Evolutionary conservation across 2,888 invertebrate genomes (phyloP), one percentile per base, ranked within the genome.

Genomic region (Atrina japonica): DNA sequence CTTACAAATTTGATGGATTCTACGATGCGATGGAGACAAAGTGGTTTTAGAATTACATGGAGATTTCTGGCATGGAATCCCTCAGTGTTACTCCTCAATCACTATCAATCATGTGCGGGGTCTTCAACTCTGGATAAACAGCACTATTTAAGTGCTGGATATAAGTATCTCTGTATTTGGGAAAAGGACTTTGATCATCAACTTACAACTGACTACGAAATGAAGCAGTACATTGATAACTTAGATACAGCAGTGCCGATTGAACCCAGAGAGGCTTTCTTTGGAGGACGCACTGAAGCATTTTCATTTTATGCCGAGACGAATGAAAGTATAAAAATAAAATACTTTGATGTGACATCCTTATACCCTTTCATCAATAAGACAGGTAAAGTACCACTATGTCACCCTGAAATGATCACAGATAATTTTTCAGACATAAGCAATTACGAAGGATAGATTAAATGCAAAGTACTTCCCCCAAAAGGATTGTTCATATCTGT

Each of bases 351-450:
- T 41, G 81, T 85, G 2, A 80, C 77, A 0, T 76, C 77, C 0
- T 41, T 85, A n/a, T 87, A 87, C 59, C 85, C 86, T 1, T 84
- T 45, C 23, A 71, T 83, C 5, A 78, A 78, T 63, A 86, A 86
- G 55, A 73, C 68, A 27, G 67, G 75, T 1, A 61, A 64, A 9
- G 80, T 77, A 25, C 85, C 85, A 0, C 47, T 85, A 0, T 80
- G 83, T 9, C 83, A 84, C 23, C 76, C 76, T 49, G 78, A 73
- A 27, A 69, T 81, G 6, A 78, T 83, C 16, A 77, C 74, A 7
- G 70, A 81, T 66, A 65, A 83, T 40, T 86, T 83, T 56, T 18
- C 50, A n/a, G 40, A 30, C n/a, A 23, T 81, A 9, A 49, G 49
- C 14, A 18, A 75, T 14, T 86, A 85, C 53, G 75, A 79, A 55